A percentile compares a stretch with the other conserved stretches of the same genome.
Conservation (phyloP, 1,140 invertebrate genomes). For the Aphaenogaster rudis region DNA sequence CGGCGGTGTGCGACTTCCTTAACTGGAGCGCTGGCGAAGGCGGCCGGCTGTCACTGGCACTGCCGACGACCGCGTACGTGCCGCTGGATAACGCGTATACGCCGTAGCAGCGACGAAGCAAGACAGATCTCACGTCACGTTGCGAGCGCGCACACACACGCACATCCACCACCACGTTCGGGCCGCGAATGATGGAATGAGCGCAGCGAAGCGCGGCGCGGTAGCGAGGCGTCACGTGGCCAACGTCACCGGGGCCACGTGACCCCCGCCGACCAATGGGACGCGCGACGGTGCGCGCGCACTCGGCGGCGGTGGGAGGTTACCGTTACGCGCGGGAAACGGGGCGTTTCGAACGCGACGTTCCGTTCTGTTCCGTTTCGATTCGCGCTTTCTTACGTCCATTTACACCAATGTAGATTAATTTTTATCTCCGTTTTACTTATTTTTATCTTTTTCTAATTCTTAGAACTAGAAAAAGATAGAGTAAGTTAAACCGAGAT, state of each 20-base stretch:
- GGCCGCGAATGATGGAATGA: conserved; percentile 29
- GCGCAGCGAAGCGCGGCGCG: neutral
- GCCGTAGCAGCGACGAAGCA: neutral
- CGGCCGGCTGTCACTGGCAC: conserved; percentile 9
- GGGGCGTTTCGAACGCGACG: neutral
- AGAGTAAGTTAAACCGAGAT: no score
- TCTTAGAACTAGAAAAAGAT: no score
- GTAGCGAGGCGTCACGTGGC: neutral
- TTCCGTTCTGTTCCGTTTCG: neutral
- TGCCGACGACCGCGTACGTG: neutral
- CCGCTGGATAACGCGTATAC: no score
- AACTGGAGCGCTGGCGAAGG: neutral
- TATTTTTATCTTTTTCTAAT: no score
- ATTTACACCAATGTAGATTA: no score
- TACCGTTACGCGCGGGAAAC: conserved; percentile 7
- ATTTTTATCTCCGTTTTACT: no score
- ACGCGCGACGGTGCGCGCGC: neutral
- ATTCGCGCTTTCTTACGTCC: neutral
- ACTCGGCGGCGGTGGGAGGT: neutral
- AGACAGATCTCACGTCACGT: neutral
- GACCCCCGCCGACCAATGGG: neutral
- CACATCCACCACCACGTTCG: neutral
- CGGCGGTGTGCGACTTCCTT: neutral
- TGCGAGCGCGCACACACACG: neutral
- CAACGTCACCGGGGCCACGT: neutral